phyloP scores from a whole-genome alignment of 2,888 invertebrate genomes.

The Tenthredo amoena region DNA sequence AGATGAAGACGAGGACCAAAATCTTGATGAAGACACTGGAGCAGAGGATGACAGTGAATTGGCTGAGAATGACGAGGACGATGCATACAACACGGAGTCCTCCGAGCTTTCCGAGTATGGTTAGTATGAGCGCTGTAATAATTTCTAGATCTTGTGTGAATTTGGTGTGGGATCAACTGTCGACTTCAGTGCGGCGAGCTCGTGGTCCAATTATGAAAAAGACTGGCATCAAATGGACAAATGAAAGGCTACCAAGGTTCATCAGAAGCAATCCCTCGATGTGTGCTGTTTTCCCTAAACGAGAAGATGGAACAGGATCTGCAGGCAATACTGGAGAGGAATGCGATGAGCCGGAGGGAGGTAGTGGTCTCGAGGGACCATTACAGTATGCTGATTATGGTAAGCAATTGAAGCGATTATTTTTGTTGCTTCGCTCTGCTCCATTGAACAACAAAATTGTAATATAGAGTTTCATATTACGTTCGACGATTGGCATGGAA shows the following conservation, averaged over 20 bases:
- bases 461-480: neutral
- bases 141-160: slow-evolving; percentile 40
- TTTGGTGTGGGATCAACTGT: slow-evolving; percentile 39
- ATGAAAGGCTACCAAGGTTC: slow-evolving; percentile 7
- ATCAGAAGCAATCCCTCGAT: slow-evolving; percentile 6
- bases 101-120: slow-evolving; percentile 65
- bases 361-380: slow-evolving; percentile 55
- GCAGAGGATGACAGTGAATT: slow-evolving; percentile 55
- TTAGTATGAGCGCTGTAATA: slow-evolving; percentile 63
- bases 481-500: neutral
- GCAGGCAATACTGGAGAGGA: neutral
- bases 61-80: slow-evolving; percentile 59
- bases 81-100: slow-evolving; percentile 52
- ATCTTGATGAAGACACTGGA: slow-evolving; percentile 59
- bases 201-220: slow-evolving; percentile 8
- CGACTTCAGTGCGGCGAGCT: slow-evolving; percentile 28
- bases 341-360: slow-evolving; percentile 19
- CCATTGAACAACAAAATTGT: neutral
- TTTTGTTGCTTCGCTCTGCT: neutral
- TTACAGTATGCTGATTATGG: slow-evolving; percentile 67
- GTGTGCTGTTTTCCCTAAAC: neutral
- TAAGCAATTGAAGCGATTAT: slow-evolving; percentile 59
- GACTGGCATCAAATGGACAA: slow-evolving; percentile 23
- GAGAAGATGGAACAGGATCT: neutral
- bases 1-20: slow-evolving; percentile 53